phyloP scores from a whole-genome alignment of 2,797 vertebrate genomes.

The Anolis apletophallus region DNA sequence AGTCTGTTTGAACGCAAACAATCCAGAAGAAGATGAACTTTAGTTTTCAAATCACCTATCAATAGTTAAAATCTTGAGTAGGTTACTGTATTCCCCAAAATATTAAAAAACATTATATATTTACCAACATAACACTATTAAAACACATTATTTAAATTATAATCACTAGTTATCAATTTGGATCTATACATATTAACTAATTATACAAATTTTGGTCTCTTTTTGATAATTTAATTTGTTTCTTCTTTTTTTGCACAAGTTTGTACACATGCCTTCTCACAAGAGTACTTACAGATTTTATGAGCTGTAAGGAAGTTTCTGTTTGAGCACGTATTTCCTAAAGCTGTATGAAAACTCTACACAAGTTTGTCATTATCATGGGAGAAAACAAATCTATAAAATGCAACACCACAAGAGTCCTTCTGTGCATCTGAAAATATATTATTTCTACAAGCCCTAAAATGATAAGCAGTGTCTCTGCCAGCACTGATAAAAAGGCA shows the following conservation, averaged over 20 bases:
- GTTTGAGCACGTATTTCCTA: not conserved
- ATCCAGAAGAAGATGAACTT: no score
- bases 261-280: not conserved
- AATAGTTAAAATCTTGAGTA: no score
- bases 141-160: no score
- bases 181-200: not conserved
- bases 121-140: no score
- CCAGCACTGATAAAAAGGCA: constrained; percentile 1
- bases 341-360: not conserved
- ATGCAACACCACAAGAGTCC: not conserved
- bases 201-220: not conserved
- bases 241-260: no score
- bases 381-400: not conserved
- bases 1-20: no score
- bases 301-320: not conserved
- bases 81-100: no score
- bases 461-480: not conserved
- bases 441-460: not conserved
- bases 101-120: no score
- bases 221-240: no score
- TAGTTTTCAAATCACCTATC: no score
- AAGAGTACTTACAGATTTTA: not conserved
- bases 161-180: not conserved
- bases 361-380: not conserved
- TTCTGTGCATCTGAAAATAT: not conserved